These are phyloP conservation scores for Stenotaenia linearis DNA, from an alignment of 2,888 invertebrate species.

Conservation along the genomic window DNA sequence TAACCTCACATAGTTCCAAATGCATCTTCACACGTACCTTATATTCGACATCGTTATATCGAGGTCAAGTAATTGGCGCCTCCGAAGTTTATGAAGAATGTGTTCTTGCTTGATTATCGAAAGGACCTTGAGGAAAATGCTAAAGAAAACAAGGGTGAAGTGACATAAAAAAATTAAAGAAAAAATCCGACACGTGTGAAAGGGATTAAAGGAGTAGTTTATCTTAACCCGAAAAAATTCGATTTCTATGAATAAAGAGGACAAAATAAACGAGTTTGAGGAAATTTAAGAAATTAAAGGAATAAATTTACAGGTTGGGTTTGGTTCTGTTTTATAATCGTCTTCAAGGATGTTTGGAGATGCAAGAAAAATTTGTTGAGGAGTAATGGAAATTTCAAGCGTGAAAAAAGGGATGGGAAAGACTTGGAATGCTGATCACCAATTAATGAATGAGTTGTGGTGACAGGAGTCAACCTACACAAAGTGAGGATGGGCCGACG, in stretches of 20 bases:
- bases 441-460: constrained; percentile 12
- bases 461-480: constrained; percentile 13
- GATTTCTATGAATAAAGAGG: neutral
- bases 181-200: neutral
- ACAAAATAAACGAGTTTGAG: neutral
- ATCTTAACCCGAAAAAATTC: neutral
- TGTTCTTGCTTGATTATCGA: neutral
- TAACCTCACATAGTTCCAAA: neutral
- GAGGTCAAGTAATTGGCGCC: constrained; percentile 12
- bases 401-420: neutral
- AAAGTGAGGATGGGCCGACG: neutral
- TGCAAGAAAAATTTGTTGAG: neutral
- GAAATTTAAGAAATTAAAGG: neutral
- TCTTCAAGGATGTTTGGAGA: neutral
- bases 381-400: neutral
- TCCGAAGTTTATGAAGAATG: neutral
- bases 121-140: constrained; percentile 3
- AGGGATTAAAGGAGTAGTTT: neutral
- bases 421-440: constrained; percentile 5
- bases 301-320: neutral
- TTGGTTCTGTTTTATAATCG: neutral
- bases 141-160: neutral
- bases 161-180: neutral
- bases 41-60: constrained; percentile 11
- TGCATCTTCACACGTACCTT: neutral